Percentiles rank a stretch among this genome's conserved stretches.
Conservation (phyloP, 2,888 invertebrate genomes). For the Noctua janthina region DNA sequence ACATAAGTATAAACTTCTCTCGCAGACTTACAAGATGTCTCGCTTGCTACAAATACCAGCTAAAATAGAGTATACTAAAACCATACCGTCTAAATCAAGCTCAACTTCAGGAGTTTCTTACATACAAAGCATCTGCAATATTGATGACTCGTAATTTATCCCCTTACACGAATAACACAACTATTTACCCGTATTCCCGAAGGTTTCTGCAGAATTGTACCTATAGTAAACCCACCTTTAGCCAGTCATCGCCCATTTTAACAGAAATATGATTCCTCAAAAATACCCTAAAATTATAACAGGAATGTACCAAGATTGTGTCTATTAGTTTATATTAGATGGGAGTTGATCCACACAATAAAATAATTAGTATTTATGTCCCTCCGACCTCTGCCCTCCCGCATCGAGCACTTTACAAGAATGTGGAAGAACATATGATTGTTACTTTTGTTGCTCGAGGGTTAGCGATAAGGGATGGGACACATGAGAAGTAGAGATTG, state of each 20-base stretch:
- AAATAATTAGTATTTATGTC: constrained; percentile 85
- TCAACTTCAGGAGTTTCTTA: neutral
- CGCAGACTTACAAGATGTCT: neutral
- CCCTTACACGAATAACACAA: neutral
- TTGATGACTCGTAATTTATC: neutral
- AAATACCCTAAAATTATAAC: constrained; percentile 21
- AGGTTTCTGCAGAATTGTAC: neutral
- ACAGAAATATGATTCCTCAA: neutral
- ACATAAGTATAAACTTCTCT: neutral
- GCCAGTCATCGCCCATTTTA: neutral
- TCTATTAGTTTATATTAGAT: constrained; percentile 48
- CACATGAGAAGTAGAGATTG: neutral
- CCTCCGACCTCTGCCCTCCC: constrained; percentile 71
- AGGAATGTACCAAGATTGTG: constrained; percentile 46
- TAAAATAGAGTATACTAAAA: neutral
- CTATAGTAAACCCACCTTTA: too few species aligned
- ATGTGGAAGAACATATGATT: constrained; percentile 73
- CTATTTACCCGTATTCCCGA: neutral
- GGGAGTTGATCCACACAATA: constrained; percentile 69
- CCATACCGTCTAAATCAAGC: neutral
- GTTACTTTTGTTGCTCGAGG: constrained; percentile 66
- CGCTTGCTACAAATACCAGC: neutral
- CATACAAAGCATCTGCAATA: too few species aligned
- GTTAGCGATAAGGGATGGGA: constrained; percentile 56
- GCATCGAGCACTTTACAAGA: constrained; percentile 78